phyloP scores from a whole-genome alignment of 1,140 invertebrate species.

The Bactericera cockerelli region DNA sequence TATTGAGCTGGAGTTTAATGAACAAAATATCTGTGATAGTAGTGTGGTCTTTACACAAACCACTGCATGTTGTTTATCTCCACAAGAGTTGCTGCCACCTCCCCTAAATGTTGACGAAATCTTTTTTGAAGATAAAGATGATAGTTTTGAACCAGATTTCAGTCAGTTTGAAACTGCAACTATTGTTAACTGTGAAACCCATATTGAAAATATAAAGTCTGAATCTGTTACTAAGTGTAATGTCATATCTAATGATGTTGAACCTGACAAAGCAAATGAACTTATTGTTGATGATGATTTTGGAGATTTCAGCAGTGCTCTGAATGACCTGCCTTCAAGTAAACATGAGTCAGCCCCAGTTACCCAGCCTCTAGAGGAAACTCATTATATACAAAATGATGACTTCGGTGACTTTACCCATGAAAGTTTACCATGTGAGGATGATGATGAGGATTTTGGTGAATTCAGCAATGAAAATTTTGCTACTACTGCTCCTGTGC shows the following conservation, averaged over 20 bases:
- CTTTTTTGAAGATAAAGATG: not conserved
- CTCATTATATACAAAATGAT: too few relatives aligned
- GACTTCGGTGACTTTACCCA: too few relatives aligned
- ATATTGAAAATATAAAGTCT: not conserved
- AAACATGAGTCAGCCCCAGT: too few relatives aligned
- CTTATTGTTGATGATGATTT: not conserved
- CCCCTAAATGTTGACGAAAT: not conserved
- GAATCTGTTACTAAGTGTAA: not conserved
- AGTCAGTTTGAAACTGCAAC: not conserved
- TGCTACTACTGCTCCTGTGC: too few relatives aligned
- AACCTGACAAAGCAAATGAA: not conserved
- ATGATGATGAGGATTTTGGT: slow-evolving; percentile 6
- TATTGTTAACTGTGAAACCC: not conserved
- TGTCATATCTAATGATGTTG: not conserved
- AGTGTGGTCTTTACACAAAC: not conserved
- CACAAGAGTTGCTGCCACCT: not conserved
- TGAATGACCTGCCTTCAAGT: too few relatives aligned
- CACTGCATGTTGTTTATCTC: not conserved
- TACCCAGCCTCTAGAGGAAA: too few relatives aligned
- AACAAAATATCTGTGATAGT: slow-evolving; percentile 7
- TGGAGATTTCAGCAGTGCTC: not conserved
- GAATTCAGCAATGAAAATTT: not conserved
- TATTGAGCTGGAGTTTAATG: not conserved
- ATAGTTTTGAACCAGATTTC: not conserved
- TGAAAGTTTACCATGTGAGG: not conserved